Evolutionary conservation across 2,797 vertebrate species (phyloP).

Genomic region (Chaetophractus vellerosus): DNA sequence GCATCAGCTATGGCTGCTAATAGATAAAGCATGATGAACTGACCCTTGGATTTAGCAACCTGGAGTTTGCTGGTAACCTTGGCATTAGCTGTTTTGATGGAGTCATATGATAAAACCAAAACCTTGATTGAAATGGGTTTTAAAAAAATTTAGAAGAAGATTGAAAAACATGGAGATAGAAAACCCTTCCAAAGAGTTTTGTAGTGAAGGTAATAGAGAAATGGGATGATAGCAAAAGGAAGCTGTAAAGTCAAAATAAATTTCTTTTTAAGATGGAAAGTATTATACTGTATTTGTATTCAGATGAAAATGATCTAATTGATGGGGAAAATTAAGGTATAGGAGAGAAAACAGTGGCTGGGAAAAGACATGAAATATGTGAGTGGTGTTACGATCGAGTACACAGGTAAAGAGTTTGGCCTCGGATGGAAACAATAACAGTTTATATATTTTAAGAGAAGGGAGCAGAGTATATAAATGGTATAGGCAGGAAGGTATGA

Average conservation of each 20-base stretch:
- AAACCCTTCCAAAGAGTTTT: neutral
- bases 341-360: neutral
- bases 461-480: neutral
- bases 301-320: neutral
- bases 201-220: neutral
- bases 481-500: neutral
- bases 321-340: neutral
- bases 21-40: neutral
- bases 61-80: neutral
- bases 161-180: neutral
- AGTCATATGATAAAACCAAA: neutral
- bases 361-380: neutral
- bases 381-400: neutral
- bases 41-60: neutral
- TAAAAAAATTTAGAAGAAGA: neutral
- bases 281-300: neutral
- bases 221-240: neutral
- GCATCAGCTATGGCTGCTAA: neutral
- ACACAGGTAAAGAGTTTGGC: neutral
- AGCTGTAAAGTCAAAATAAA: neutral
- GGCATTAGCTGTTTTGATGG: neutral
- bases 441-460: neutral
- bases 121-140: neutral
- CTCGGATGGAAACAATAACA: neutral
- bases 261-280: neutral